These are phyloP conservation scores for Zaprionus davidi DNA, from an alignment of 1,140 invertebrate genomes.

Conservation along the genomic window DNA sequence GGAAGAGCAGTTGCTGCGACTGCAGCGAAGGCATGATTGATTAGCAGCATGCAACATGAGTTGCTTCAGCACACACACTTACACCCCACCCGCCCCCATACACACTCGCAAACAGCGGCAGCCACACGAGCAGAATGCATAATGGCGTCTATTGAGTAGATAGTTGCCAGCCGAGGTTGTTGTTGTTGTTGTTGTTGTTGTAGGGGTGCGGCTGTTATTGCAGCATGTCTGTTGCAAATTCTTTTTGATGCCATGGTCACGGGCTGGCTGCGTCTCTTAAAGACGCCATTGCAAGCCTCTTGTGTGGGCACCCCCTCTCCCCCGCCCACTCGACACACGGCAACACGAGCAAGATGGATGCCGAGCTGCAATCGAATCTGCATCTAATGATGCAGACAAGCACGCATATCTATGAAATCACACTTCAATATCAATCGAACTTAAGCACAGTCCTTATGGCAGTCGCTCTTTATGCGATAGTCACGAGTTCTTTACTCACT, in stretches of 20 bases:
- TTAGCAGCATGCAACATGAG: conserved; percentile 77
- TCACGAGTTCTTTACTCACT: background rate
- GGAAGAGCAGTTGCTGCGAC: conserved; percentile 59
- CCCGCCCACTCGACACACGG: background rate
- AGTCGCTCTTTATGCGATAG: background rate
- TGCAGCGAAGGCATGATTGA: conserved; percentile 71
- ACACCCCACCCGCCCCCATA: conserved; percentile 1
- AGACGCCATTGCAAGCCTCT: conserved; percentile 16
- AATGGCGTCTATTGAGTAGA: conserved; percentile 64
- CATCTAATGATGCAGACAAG: conserved; percentile 43
- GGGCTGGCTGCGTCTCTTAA: conserved; percentile 17
- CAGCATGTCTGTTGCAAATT: conserved; percentile 29
- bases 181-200: background rate
- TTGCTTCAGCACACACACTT: conserved; percentile 64
- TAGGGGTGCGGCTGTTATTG: conserved; percentile 14
- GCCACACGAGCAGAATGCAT: conserved; percentile 69
- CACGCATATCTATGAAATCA: conserved; percentile 62
- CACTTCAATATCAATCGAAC: conserved; percentile 29
- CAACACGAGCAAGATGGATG: conserved; percentile 33
- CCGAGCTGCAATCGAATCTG: conserved; percentile 25
- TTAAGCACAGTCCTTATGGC: conserved; percentile 21
- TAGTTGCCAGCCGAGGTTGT: background rate
- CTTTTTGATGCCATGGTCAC: conserved; percentile 63
- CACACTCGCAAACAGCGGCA: conserved; percentile 3
- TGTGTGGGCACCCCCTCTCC: conserved; percentile 1